phyloP scores from a whole-genome alignment of 2,888 invertebrate species.

The Congeria kusceri region DNA sequence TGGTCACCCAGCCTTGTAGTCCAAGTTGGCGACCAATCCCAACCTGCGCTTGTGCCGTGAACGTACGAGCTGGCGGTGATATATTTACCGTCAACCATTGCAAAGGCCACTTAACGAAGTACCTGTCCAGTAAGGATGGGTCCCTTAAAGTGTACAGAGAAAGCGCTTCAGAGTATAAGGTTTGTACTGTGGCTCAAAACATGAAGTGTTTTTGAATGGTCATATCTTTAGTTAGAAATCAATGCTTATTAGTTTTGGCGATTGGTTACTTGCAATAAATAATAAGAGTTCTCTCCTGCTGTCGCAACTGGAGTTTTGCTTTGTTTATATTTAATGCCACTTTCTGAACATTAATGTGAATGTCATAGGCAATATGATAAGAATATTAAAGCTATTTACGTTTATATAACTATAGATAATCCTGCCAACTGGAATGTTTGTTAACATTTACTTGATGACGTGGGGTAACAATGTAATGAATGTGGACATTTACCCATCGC shows the following conservation, averaged over 20 bases:
- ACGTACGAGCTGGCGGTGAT: constrained; percentile 36
- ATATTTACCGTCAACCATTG: constrained; percentile 46
- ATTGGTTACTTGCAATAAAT: too few relatives aligned
- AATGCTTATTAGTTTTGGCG: too few relatives aligned
- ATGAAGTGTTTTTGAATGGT: too few relatives aligned
- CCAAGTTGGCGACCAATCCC: background rate
- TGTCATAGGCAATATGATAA: too few relatives aligned
- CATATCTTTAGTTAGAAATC: too few relatives aligned
- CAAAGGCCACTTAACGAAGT: constrained; percentile 29
- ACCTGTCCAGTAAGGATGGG: constrained; percentile 22
- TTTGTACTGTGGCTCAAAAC: background rate
- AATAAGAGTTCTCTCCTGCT: too few relatives aligned
- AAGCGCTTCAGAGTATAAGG: constrained; percentile 18
- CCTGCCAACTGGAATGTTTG: constrained; percentile 21
- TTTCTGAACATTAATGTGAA: too few relatives aligned
- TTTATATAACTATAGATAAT: constrained; percentile 6
- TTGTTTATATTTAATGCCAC: too few relatives aligned
- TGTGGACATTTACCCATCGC: constrained; percentile 17
- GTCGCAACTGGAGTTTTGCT: too few relatives aligned
- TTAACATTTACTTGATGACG: constrained; percentile 19
- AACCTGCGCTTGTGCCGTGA: constrained; percentile 38
- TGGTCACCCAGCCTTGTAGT: background rate
- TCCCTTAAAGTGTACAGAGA: constrained; percentile 23
- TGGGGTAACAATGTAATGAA: constrained; percentile 24
- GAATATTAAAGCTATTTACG: too few relatives aligned